phyloP scores from a whole-genome alignment of 2,113 vertebrate genomes.

The Ictalurus punctatus region DNA sequence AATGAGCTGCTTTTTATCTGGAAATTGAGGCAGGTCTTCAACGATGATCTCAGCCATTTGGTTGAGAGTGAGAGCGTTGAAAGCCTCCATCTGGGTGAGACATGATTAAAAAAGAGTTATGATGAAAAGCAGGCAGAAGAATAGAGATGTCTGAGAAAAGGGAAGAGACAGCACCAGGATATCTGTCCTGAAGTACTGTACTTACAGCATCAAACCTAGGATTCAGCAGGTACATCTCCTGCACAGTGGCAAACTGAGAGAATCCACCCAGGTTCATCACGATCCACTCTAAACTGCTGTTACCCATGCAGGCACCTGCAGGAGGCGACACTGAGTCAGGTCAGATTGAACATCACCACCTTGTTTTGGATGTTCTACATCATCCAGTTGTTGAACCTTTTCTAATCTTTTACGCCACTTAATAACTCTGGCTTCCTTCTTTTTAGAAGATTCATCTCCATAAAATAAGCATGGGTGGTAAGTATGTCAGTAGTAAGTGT shows the following conservation, averaged over 20 bases:
- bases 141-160: not conserved
- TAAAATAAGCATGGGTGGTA: not conserved
- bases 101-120: not conserved
- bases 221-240: conserved; percentile 49
- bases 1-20: conserved; percentile 33
- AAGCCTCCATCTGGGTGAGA: conserved; percentile 38
- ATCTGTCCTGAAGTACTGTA: not conserved
- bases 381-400: not conserved
- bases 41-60: conserved; percentile 46
- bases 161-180: not conserved
- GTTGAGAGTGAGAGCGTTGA: conserved; percentile 14
- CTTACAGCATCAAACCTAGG: conserved; percentile 51
- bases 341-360: not conserved
- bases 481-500: not conserved
- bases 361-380: not conserved
- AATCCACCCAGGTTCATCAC: conserved; percentile 49
- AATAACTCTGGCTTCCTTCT: not conserved
- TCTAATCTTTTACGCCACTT: too few relatives aligned
- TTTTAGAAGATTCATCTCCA: not conserved
- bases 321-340: conserved; percentile 8
- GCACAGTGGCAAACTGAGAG: conserved; percentile 34
- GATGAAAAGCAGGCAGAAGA: not conserved
- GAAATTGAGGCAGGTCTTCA: conserved; percentile 32
- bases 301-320: conserved; percentile 40
- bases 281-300: conserved; percentile 51